Base-by-base conservation (phyloP, 2,888 invertebrate species). In the Agrotis puta region DNA sequence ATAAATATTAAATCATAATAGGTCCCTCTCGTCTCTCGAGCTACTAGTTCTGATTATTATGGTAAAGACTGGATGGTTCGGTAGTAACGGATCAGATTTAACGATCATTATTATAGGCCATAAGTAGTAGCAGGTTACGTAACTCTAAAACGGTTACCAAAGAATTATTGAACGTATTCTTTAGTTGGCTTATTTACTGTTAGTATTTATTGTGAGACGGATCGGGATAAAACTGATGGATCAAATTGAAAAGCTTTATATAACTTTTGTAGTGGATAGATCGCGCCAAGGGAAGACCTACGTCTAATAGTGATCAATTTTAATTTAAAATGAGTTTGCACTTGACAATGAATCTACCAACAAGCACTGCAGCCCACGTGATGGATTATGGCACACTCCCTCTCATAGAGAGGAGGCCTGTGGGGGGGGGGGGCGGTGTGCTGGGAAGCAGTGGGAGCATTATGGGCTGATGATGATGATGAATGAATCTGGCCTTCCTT, bases 61-160 rank as follows among this genome's bases (percentile, higher is more conserved):
- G 50, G 54, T 74, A 48, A 70, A 69, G 69, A 64, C 50, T 63
- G 59, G 53, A 70, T 47, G 53, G 67, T 67, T 53, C 67, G 73
- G 74, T 74, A 78, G 77, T 69, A 47, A 51, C 50, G 20, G 50
- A 58, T 74, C 54, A 61, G 74, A 51, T 59, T 65, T 78, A 79
- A 78, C 74, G 70, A 78, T 78, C 70, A 78, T 65, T 63, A 78
- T 78, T 79, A 78, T 65, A 45, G 58, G 22, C 75, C 62, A 75
- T 69, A 65, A 70, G 62, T 53, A 74, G 79, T 13, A 27, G 70
- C 11, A 51, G 59, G 45, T 79, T 79, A 58, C 75, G 70, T 56
- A 63, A 70, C 62, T 58, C 45, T 69, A 58, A 74, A 65, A 16
- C 75, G 20, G 74, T 77, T 69, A 62, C 61, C 48, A 54, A 16